Evolutionary conservation across 1,140 invertebrate species (phyloP), one percentile per base, ranked within the genome.

Genomic region (Bilobella aurantiaca): DNA sequence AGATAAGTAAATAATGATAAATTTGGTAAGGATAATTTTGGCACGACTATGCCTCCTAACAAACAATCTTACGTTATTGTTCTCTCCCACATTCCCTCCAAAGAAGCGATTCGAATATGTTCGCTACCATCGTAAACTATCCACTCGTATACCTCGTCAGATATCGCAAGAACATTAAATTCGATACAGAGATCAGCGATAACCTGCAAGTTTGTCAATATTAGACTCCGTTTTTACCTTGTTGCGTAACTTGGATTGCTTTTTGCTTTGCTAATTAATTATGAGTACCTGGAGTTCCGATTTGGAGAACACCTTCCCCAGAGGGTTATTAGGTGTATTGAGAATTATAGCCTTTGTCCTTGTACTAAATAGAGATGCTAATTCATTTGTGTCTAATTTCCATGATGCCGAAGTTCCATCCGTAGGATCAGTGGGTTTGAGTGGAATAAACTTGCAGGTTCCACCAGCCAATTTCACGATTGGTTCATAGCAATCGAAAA

Each of bases 61-160:
- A 58, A 93, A 97, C 94, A 74, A 99, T 87, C n/a, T n/a, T n/a
- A n/a, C 0, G 96, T 98, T 25, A 99, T 87, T 0, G 96, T 99
- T 62, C 96, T 82, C 65, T 98, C 93, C 87, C 91, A 99, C 96
- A 99, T 99, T 3, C 82, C 93, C 18, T 64, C 58, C 31, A 71
- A 49, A 53, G 56, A 30, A 12, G 69, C 89, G 66, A 97, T 96
- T 75, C 93, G 83, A 65, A 95, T 84, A 79, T 98, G 96, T 75
- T 93, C 82, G 49, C 85, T 80, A 0, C 87, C 87, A 74, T 89
- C 83, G 75, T 91, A 98, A 25, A 93, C 88, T 72, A 99, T 84
- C 91, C 94, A 98, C 78, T 99, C 96, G 72, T 99, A 99, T 1
- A 99, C 96, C 53, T 69, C 64, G 42, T 69, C 63, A 3, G 91